A percentile compares a stretch with the other conserved stretches of the same genome.
Evolutionary conservation across 2,888 invertebrate species (phyloP).

Genomic region (Acanthopleura granulata): DNA sequence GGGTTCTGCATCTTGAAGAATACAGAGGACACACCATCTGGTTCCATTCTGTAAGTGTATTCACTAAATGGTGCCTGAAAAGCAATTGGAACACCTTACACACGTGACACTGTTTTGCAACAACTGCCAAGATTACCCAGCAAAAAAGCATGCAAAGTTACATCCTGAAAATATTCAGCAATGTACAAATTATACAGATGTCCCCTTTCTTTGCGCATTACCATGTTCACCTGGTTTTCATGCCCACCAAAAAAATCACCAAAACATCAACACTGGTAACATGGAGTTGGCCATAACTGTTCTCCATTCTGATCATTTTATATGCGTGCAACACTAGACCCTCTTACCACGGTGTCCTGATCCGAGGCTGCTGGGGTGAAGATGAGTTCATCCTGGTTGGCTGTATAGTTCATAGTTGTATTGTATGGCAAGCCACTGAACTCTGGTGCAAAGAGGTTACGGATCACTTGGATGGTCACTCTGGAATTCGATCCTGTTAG

Average conservation of each 20-base stretch:
- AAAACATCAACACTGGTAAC: too few relatives aligned
- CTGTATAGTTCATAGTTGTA: conserved; percentile 35
- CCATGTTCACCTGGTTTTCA: too few relatives aligned
- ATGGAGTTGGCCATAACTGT: too few relatives aligned
- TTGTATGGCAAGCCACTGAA: conserved; percentile 37
- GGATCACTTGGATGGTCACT: conserved; percentile 37
- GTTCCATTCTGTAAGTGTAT: neutral
- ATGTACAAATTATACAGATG: too few relatives aligned
- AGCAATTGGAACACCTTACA: neutral
- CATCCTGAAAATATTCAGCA: too few relatives aligned
- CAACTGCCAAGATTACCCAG: too few relatives aligned
- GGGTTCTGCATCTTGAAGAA: conserved; percentile 30
- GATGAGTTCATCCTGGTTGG: conserved; percentile 32
- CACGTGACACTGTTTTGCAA: too few relatives aligned
- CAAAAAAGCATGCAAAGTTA: too few relatives aligned
- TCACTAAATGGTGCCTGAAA: conserved; percentile 35
- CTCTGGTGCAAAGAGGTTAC: conserved; percentile 51
- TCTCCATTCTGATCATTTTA: too few relatives aligned
- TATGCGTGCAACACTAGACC: neutral
- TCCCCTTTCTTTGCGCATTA: too few relatives aligned
- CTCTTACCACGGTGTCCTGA: conserved; percentile 46
- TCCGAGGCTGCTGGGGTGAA: conserved; percentile 45
- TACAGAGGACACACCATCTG: neutral
- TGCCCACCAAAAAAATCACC: too few relatives aligned
- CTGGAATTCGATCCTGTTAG: neutral